Evolutionary conservation across 2,797 vertebrate species (phyloP).

Genomic region (Pseudochromis fuscus): DNA sequence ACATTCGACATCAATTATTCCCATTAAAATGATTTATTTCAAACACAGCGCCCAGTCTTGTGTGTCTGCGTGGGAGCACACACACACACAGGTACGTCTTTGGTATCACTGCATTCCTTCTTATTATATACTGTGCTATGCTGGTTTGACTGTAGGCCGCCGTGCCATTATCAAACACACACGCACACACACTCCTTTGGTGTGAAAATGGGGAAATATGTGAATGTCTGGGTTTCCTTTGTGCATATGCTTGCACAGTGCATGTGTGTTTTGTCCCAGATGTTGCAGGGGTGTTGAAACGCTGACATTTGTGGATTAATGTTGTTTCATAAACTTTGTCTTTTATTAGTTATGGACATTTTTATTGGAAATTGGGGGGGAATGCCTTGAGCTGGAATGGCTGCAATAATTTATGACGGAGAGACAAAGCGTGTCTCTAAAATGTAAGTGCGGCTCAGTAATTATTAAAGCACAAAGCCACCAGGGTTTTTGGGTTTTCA

Average conservation of each 20-base stretch:
- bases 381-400: neutral
- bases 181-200: neutral
- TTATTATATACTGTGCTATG: neutral
- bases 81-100: no score
- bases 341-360: neutral
- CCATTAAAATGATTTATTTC: neutral
- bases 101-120: no score
- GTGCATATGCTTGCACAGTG: neutral
- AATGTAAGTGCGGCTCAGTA: constrained; percentile 10
- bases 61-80: neutral
- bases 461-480: constrained; percentile 17
- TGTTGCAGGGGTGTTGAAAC: no score
- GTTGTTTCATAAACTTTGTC: neutral
- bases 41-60: neutral
- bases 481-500: neutral
- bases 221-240: neutral
- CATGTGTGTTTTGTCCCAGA: neutral
- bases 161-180: neutral
- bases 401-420: neutral
- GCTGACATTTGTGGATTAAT: neutral
- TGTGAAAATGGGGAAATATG: neutral
- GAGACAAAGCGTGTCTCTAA: neutral
- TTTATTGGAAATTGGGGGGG: neutral
- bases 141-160: neutral
- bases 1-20: neutral